Conservation (phyloP, 1,140 invertebrate species). For the Platyscapa corneri region DNA sequence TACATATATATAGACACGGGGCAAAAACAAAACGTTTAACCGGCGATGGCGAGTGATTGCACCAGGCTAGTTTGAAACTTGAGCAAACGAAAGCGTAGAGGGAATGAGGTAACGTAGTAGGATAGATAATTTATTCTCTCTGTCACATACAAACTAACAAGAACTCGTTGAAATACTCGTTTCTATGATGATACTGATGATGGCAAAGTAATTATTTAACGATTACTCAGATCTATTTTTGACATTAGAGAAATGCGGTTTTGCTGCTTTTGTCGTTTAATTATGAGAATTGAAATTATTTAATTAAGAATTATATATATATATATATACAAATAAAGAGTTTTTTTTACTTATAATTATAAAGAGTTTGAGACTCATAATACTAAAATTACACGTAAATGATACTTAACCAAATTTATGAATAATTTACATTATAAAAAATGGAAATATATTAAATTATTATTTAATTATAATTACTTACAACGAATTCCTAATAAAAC, state of each 20-base stretch:
- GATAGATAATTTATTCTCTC: constrained; percentile 37
- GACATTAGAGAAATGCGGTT: background rate
- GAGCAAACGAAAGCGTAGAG: constrained; percentile 2
- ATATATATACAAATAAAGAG: too few species aligned
- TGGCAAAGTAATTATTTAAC: background rate
- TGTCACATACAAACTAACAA: background rate
- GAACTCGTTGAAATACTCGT: constrained; percentile 3
- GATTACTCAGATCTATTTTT: background rate
- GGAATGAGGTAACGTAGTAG: background rate
- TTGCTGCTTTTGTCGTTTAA: too few species aligned
- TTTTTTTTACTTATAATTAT: too few species aligned
- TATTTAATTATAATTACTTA: too few species aligned
- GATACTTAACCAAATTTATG: too few species aligned
- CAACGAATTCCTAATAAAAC: too few species aligned
- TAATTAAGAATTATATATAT: too few species aligned
- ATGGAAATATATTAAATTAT: too few species aligned
- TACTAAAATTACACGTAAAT: too few species aligned
- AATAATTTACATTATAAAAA: too few species aligned
- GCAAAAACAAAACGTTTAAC: constrained; percentile 10
- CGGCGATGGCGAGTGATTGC: constrained; percentile 26
- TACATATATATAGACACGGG: background rate
- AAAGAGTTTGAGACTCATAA: too few species aligned
- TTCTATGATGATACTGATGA: background rate
- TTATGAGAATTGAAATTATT: too few species aligned
- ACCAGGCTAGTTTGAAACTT: constrained; percentile 22